phyloP scores from a whole-genome alignment of 1,140 invertebrate species.

The Theocolax elegans region DNA sequence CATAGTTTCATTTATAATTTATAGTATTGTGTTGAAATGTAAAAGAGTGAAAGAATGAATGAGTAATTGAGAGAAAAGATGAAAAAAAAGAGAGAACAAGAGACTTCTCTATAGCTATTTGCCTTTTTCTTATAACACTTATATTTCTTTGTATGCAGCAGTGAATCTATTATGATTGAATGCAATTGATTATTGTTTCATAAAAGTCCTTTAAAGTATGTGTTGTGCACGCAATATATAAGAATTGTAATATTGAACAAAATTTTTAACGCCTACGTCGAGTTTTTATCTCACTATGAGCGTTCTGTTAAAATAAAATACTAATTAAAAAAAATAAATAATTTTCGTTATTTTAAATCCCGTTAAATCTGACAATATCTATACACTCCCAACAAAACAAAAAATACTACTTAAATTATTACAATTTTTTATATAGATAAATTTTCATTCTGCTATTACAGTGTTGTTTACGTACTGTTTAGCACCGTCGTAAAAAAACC shows the following conservation, averaged over 20 bases:
- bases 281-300: constrained; percentile 36
- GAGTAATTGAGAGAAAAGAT: not conserved
- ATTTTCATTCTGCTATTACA: too few species aligned
- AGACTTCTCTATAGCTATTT: constrained; percentile 23
- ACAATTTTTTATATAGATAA: too few species aligned
- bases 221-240: constrained; percentile 38
- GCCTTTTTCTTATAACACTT: constrained; percentile 26
- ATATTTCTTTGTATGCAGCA: constrained; percentile 28
- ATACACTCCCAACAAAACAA: too few species aligned
- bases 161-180: constrained; percentile 29
- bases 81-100: not conserved
- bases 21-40: constrained; percentile 11
- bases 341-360: not conserved
- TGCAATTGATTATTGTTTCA: constrained; percentile 14
- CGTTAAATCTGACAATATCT: not conserved
- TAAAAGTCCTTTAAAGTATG: constrained; percentile 28
- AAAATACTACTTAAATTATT: too few species aligned
- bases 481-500: too few species aligned
- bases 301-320: constrained; percentile 42
- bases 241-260: constrained; percentile 42
- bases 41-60: constrained; percentile 7
- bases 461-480: too few species aligned
- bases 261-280: constrained; percentile 32
- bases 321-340: constrained; percentile 23
- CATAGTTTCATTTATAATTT: constrained; percentile 29